Conservation (phyloP, 2,113 vertebrate species). For the Syrmaticus mikado region DNA sequence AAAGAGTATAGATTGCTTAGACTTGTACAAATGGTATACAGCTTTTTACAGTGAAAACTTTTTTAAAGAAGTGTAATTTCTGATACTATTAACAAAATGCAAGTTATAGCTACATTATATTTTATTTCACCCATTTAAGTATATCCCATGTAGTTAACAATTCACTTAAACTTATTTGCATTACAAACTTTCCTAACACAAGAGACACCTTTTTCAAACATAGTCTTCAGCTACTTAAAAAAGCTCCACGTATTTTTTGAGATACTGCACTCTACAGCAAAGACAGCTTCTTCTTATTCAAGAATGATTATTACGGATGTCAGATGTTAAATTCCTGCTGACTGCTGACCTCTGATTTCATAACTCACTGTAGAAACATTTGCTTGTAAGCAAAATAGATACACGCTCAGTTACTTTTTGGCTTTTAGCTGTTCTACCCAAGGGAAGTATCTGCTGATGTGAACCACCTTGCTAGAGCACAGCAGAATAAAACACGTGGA, state of each 20-base stretch:
- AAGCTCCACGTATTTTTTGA: neutral
- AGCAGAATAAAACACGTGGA: neutral
- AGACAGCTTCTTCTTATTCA: neutral
- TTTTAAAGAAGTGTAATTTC: neutral
- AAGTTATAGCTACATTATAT: neutral
- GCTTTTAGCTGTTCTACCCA: neutral
- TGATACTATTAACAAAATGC: neutral
- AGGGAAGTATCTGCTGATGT: neutral
- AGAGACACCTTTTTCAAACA: neutral
- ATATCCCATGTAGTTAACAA: conserved; percentile 13
- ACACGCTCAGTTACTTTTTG: neutral
- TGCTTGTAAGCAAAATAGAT: neutral
- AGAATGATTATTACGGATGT: neutral
- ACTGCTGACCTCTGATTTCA: neutral
- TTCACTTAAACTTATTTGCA: neutral
- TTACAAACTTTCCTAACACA: neutral
- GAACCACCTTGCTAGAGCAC: neutral
- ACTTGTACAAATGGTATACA: neutral
- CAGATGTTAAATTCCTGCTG: neutral
- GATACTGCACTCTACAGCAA: neutral
- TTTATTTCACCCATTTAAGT: neutral
- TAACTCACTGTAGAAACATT: conserved; percentile 30
- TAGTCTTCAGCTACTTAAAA: neutral
- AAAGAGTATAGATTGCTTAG: rapidly evolving
- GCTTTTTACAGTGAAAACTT: neutral